Base-by-base conservation (phyloP, 1,140 invertebrate genomes). In the Harlomillsia oculata region DNA sequence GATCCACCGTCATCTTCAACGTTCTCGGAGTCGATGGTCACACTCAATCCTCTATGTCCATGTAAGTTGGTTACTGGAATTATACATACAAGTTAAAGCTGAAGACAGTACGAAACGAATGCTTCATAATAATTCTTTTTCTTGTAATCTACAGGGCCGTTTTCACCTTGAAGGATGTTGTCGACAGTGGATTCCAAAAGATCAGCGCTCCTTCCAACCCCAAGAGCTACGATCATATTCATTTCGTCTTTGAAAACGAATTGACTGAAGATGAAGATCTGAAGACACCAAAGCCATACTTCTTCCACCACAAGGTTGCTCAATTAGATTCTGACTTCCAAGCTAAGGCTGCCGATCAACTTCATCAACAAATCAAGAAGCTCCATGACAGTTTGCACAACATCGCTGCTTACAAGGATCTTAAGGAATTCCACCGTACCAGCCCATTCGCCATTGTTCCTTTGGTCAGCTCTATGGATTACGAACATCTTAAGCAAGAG, bases 1-100 rank as follows among this genome's bases (percentile, higher is more conserved):
- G 56, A 40, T 57, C 60, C 23, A 30, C 36, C 34, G 30, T 61
- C 21, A 25, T 51, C 25, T 61, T 58, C 56, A 26, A 30, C 41
- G 21, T 61, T 28, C 61, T 64, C 51, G 58, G 63, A 43, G 29
- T 25, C 20, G 52, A 62, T 14, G 63, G 63, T 32, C 63, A 61
- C 56, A 52, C 39, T 5, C 63, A 64, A 59, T 59, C 51, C 51
- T 45, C 55, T 56, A 16, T 23, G 46, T 29, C 36, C 13, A 39
- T 18, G 59, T 61, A 61, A 60, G 53, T 39, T n/a, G n/a, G n/a
- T n/a, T n/a, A n/a, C n/a, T n/a, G n/a, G n/a, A n/a, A n/a, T n/a
- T 9, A 30, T 18, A 21, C 11, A 21, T 34, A 13, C 14, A 23
- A 20, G 5, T 4, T 20, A 49, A 40, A 52, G 5, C 11, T 21